Conservation (phyloP, 2,888 invertebrate species). For the Dolichopus griseipennis region DNA sequence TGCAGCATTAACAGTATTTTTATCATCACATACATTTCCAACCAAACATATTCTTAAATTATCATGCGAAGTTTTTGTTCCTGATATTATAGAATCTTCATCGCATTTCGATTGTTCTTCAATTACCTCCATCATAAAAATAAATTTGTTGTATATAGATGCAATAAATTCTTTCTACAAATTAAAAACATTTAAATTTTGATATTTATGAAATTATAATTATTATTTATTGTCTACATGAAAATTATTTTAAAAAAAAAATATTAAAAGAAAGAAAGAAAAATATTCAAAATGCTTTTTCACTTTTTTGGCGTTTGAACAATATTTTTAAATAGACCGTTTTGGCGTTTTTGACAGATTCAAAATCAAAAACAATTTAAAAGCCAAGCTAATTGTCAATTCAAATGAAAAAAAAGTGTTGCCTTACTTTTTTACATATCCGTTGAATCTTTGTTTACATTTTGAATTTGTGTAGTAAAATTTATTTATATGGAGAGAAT, state of each 20-base stretch:
- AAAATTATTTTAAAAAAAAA: not conserved
- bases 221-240: not conserved
- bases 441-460: too few species aligned
- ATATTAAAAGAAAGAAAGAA: not conserved
- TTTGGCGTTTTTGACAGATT: not conserved
- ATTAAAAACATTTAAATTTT: not conserved
- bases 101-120: not conserved
- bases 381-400: not conserved
- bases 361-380: not conserved
- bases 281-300: constrained; percentile 2
- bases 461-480: too few species aligned
- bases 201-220: not conserved
- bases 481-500: too few species aligned
- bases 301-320: constrained; percentile 6
- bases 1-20: constrained; percentile 49
- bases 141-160: not conserved
- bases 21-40: constrained; percentile 50
- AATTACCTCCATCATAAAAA: not conserved
- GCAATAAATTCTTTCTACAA: constrained; percentile 3
- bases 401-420: too few species aligned
- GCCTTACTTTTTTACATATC: too few species aligned
- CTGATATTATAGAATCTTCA: constrained; percentile 18
- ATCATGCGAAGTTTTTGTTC: constrained; percentile 37
- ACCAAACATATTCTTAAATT: constrained; percentile 56
- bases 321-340: constrained; percentile 6